Evolutionary conservation across 2,113 vertebrate species (phyloP).

Genomic region (Phyllostomus hastatus): DNA sequence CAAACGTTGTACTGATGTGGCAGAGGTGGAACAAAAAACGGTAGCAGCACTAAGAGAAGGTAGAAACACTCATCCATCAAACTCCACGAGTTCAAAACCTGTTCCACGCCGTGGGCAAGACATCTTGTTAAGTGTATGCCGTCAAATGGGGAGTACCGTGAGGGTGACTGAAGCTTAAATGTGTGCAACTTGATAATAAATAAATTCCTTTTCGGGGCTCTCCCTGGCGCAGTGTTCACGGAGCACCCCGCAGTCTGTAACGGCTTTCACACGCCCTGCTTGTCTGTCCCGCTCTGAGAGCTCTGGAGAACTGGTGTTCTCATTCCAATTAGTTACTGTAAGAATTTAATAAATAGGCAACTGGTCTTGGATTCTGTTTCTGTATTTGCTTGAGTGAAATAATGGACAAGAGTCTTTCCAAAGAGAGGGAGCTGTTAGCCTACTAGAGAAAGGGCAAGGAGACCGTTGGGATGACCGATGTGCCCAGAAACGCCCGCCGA

Average conservation of each 20-base stretch:
- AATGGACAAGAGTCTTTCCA: not conserved
- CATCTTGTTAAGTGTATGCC: no score
- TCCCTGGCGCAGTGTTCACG: rapidly evolving
- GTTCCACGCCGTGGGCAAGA: no score
- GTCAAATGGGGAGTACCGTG: no score
- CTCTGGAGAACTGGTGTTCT: not conserved
- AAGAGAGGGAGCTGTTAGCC: not conserved
- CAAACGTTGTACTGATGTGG: no score
- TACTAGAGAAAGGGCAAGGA: not conserved
- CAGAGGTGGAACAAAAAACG: no score
- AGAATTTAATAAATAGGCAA: not conserved
- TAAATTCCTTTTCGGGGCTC: no score
- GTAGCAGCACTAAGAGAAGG: no score
- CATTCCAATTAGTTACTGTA: not conserved
- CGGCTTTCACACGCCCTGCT: not conserved
- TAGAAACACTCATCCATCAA: no score
- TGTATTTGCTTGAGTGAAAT: not conserved
- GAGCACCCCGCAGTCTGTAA: not conserved
- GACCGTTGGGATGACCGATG: rapidly evolving
- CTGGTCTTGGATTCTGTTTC: not conserved
- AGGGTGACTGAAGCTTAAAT: no score
- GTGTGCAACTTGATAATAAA: no score
- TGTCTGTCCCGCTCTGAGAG: not conserved
- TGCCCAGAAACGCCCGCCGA: not conserved
- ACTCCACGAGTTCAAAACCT: no score